phyloP scores from a whole-genome alignment of 2,797 vertebrate species.

The Hypotaenidia philippensis region DNA sequence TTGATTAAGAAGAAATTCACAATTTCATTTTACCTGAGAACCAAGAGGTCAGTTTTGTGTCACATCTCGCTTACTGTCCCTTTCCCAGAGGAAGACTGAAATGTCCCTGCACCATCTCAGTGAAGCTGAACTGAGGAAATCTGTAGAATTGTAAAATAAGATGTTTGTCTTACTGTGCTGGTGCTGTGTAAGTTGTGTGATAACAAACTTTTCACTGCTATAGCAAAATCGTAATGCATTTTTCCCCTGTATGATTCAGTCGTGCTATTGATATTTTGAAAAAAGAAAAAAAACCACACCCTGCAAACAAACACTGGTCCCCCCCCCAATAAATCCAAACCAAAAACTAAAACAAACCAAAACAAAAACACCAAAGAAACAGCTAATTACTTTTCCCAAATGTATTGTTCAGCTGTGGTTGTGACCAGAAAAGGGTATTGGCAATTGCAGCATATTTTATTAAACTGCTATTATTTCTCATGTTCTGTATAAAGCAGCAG shows the following conservation, averaged over 20 bases:
- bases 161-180: neutral
- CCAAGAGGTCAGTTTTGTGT: neutral
- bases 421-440: neutral
- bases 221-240: neutral
- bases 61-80: neutral
- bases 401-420: neutral
- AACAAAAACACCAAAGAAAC: neutral
- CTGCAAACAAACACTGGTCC: neutral
- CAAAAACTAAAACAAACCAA: neutral
- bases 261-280: neutral
- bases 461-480: slow-evolving; percentile 51
- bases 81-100: neutral
- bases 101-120: neutral
- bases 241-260: neutral
- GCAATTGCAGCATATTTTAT: slow-evolving; percentile 27
- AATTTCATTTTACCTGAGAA: neutral
- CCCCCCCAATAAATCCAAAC: rapidly evolving
- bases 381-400: neutral
- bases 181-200: neutral
- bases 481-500: neutral
- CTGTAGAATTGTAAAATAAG: neutral
- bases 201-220: neutral
- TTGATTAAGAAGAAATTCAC: neutral
- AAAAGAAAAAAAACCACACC: neutral
- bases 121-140: neutral